Evolutionary conservation across 2,888 invertebrate species (phyloP), one percentile per base, ranked within the genome.

Genomic region (Eilema depressum): DNA sequence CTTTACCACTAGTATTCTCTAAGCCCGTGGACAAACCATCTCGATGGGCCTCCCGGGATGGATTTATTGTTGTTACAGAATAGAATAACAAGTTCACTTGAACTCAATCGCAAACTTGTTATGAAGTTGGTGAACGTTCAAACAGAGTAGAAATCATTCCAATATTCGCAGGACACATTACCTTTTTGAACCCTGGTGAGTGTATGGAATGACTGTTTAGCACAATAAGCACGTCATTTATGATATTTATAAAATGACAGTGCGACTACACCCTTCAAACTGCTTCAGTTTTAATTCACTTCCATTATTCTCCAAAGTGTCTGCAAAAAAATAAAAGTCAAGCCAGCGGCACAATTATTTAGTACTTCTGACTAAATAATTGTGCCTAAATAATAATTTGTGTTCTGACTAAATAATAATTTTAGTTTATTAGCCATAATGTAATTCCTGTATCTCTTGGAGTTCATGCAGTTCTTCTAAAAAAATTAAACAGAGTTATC

Each of bases 161-260:
- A 33, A 66, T 33, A 53, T 66, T 67, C 23, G 26, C 12, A 20
- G 17, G 26, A 20, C 57, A 65, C 41, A 65, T 61, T 1, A 64
- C 69, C 17, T 73, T 73, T 28, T 73, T 73, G 4, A 25, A 70
- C 0, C 64, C 61, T 47, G 70, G 73, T 10, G 67, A 60, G 2
- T 56, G 65, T 2, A 66, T 47, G 8, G 70, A 68, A 3, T 68
- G 60, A 14, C 68, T 68, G 14, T 74, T 71, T 1, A 74, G 23
- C 1, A 66, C 23, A 65, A 64, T 66, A 69, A 73, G 66, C 7
- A 65, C 11, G 30, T 67, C 20, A 25, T 74, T 74, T 1, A 74
- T n/a, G 7, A 59, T 20, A 17, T 26, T 59, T 8, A 71, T 68
- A 47, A 70, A 70, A 63, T 60, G 28, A 66, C 26, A 8, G 66